Percentiles rank a stretch among this genome's conserved stretches.
Evolutionary conservation across 2,113 vertebrate species (phyloP).

Genomic region (Elaphurus davidianus): DNA sequence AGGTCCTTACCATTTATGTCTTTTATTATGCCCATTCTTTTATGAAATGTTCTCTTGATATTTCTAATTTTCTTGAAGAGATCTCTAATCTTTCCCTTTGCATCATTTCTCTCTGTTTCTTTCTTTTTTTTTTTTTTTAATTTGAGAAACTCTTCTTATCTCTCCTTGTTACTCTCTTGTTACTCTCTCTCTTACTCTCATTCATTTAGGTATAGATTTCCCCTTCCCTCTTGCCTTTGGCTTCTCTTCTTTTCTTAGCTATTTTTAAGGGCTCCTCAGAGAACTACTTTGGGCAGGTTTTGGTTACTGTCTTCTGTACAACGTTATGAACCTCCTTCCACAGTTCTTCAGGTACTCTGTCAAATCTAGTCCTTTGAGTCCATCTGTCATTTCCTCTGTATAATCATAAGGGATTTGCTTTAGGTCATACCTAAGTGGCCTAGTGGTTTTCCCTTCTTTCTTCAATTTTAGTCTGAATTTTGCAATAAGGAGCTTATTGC

Average conservation of each 20-base stretch:
- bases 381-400: neutral
- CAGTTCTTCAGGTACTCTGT: neutral
- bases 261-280: neutral
- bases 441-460: neutral
- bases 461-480: neutral
- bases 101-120: neutral
- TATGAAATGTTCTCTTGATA: neutral
- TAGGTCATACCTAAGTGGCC: neutral
- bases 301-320: neutral
- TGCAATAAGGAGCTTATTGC: neutral
- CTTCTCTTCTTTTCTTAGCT: neutral
- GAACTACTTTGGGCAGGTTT: neutral
- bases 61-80: neutral
- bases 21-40: neutral
- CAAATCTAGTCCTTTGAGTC: neutral
- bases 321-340: neutral
- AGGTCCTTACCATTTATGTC: neutral
- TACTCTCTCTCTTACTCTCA: neutral
- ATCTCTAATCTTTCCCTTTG: neutral
- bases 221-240: neutral
- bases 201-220: neutral
- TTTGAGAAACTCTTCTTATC: neutral
- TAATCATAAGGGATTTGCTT: neutral
- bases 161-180: neutral
- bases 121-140: neutral